Percentiles rank a stretch among this genome's conserved stretches.
phyloP scores from a whole-genome alignment of 1,140 invertebrate genomes.

The Anastrepha obliqua region DNA sequence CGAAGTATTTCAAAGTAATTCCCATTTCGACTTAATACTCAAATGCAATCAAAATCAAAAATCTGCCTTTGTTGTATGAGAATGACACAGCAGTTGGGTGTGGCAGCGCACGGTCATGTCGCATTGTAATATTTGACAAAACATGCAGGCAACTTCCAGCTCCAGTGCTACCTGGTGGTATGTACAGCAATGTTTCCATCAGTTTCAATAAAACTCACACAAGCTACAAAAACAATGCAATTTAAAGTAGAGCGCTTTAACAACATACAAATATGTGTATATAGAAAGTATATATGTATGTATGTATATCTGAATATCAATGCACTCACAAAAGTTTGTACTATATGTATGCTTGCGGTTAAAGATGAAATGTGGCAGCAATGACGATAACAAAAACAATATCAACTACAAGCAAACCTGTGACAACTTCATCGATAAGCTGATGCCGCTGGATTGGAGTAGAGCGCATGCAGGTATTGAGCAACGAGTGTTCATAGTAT shows the following conservation, averaged over 20 bases:
- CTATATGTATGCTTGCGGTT: not conserved
- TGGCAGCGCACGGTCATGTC: not conserved
- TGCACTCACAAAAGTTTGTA: not conserved
- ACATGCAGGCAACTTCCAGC: not conserved
- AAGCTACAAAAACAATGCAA: conserved; percentile 29
- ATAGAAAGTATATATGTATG: not conserved
- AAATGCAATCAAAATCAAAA: conserved; percentile 48
- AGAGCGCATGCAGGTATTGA: too few species aligned
- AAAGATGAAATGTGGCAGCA: not conserved
- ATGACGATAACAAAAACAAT: conserved; percentile 27
- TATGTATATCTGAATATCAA: not conserved
- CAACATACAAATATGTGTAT: not conserved
- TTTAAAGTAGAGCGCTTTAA: conserved; percentile 10
- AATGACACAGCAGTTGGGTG: not conserved
- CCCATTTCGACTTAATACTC: conserved; percentile 43
- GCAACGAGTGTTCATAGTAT: not conserved
- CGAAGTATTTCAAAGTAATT: conserved; percentile 32
- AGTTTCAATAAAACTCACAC: conserved; percentile 13
- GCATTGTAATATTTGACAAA: conserved; percentile 14
- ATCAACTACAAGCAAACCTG: not conserved
- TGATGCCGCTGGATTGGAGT: not conserved
- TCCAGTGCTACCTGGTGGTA: conserved; percentile 10
- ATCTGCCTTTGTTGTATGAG: not conserved
- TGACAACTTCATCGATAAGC: conserved; percentile 47
- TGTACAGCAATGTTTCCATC: not conserved